These are phyloP conservation scores for Epiblema foenella DNA, from an alignment of 2,888 invertebrate genomes.

Conservation along the genomic window DNA sequence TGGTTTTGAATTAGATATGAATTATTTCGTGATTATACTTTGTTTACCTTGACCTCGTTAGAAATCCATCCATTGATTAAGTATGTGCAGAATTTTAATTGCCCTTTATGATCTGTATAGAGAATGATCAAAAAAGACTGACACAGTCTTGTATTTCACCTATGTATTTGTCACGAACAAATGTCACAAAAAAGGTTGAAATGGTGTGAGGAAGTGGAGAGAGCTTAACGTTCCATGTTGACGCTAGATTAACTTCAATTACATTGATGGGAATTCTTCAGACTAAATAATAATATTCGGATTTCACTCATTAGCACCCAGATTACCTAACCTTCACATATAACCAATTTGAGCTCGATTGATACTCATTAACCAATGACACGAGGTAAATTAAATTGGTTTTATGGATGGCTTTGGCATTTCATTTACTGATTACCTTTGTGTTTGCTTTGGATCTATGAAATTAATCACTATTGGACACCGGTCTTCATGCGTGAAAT, in stretches of 20 bases:
- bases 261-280: neutral
- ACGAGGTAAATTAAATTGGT: constrained; percentile 50
- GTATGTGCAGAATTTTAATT: neutral
- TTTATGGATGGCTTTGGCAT: constrained; percentile 47
- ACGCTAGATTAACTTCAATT: constrained; percentile 16
- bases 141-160: neutral
- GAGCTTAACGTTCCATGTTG: neutral
- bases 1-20: constrained; percentile 7
- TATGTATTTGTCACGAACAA: neutral
- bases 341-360: constrained; percentile 56
- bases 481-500: constrained; percentile 35
- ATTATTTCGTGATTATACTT: neutral
- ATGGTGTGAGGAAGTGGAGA: neutral
- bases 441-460: constrained; percentile 32
- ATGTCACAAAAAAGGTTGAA: neutral
- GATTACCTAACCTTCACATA: constrained; percentile 45
- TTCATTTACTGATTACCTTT: constrained; percentile 46
- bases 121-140: neutral
- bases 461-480: constrained; percentile 38
- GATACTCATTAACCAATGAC: constrained; percentile 59
- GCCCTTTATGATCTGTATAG: neutral
- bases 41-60: constrained; percentile 27
- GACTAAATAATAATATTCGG: neutral
- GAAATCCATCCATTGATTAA: neutral
- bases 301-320: constrained; percentile 25